Conservation (phyloP, 2,888 invertebrate genomes). For the Drosophila borborema region DNA sequence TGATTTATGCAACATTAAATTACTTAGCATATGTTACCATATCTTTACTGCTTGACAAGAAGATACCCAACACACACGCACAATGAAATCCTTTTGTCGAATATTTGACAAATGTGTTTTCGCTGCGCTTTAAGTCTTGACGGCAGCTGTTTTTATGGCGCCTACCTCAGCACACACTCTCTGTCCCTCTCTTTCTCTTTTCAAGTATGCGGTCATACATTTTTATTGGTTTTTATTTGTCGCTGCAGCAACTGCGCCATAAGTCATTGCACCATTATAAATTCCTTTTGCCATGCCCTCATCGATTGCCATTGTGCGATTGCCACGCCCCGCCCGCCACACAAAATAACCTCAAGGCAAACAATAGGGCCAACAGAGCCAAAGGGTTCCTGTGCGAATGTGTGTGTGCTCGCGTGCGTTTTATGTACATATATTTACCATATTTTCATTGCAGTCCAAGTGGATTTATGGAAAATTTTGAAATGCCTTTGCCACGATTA, state of each 20-base stretch:
- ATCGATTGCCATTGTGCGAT: constrained; percentile 70
- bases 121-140: constrained; percentile 12
- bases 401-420: constrained; percentile 50
- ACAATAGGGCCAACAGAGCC: not conserved
- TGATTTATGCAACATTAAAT: constrained; percentile 57
- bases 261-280: constrained; percentile 78
- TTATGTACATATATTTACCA: constrained; percentile 35
- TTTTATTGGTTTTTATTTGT: constrained; percentile 63
- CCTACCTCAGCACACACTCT: not conserved
- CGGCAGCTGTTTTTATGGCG: constrained; percentile 12
- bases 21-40: constrained; percentile 56
- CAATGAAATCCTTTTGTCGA: constrained; percentile 22
- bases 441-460: constrained; percentile 49
- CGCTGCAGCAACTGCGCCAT: constrained; percentile 60
- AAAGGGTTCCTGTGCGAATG: not conserved
- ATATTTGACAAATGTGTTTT: constrained; percentile 66
- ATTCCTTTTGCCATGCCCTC: constrained; percentile 61
- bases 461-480: constrained; percentile 72
- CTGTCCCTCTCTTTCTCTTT: not conserved
- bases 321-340: not conserved
- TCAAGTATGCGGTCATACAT: constrained; percentile 28
- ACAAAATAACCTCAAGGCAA: constrained; percentile 15
- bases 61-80: constrained; percentile 1
- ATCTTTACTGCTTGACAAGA: constrained; percentile 23
- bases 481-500: constrained; percentile 55